Evolutionary conservation across 2,888 invertebrate genomes (phyloP), one percentile per base, ranked within the genome.

Genomic region (Unio delphinus): DNA sequence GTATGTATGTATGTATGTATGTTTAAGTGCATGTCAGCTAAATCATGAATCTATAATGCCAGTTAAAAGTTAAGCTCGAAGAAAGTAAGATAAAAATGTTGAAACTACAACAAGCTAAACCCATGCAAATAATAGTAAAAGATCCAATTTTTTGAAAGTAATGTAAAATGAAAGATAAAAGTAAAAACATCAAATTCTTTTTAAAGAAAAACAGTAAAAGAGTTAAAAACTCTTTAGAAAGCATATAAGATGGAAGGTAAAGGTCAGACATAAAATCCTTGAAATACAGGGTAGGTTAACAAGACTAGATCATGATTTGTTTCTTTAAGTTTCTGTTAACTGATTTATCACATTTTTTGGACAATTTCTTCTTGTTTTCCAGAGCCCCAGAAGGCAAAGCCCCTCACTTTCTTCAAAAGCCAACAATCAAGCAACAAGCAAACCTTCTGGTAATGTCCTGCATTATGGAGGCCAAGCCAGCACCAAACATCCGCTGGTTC

Each of bases 381-480:
- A 83, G 79, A 65, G 64, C 73, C 8, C 82, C 83, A 58, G 82
- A 86, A 62, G 89, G 89, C n/a, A 86, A 88, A 69, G 96, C 97
- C 34, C 99, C 99, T 71, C 96, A 96, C 64, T 99, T 99, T 90
- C 94, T 97, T 89, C 98, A 98, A 92, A 99, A 99, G 92, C 99
- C 99, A 80, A 94, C 96, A 91, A 99, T 99, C 91, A 97, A 98
- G 92, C 99, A 99, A 90, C 97, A 89, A 96, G 97, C 96, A 81
- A 84, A 82, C 65, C 91, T 95, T 77, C 93, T 98, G 81, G 94
- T 98, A 83, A 96, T 98, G 96, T 97, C 97, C 91, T 98, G 98
- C 91, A 92, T 96, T 86, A 92, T 98, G 89, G 98, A 98, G 92
- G 97, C 97, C 73, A 95, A 97, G 91, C 98, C 98, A 67, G 94